These are phyloP conservation scores for Holocentrus rufus DNA, from an alignment of 2,797 vertebrate species.

Conservation along the genomic window DNA sequence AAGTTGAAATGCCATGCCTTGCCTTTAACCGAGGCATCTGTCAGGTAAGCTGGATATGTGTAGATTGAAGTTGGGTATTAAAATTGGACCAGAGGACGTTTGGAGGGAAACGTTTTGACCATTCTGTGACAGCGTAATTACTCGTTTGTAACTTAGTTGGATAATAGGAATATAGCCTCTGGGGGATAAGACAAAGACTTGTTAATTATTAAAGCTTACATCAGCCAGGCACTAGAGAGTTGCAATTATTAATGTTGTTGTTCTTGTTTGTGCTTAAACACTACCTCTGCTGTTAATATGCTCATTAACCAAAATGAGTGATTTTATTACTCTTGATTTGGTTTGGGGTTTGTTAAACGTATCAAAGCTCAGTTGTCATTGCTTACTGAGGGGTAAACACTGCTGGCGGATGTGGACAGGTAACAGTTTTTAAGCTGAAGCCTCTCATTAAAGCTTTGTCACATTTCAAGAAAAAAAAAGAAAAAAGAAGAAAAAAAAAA, in stretches of 20 bases:
- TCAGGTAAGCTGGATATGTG: conserved; percentile 70
- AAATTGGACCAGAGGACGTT: conserved; percentile 68
- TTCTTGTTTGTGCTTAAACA: conserved; percentile 89
- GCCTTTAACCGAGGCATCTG: conserved; percentile 75
- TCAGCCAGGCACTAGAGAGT: conserved; percentile 85
- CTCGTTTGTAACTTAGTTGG: conserved; percentile 85
- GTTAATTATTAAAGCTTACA: conserved; percentile 90
- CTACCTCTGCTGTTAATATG: conserved; percentile 86
- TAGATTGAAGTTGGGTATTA: conserved; percentile 76
- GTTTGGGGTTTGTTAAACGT: conserved; percentile 83
- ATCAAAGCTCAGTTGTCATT: conserved; percentile 76
- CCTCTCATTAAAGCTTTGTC: conserved; percentile 24
- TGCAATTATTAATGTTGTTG: conserved; percentile 90
- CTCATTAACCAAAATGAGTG: conserved; percentile 88
- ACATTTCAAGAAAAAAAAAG: conserved; percentile 16
- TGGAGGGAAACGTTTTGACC: conserved; percentile 81
- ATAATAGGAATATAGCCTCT: conserved; percentile 84
- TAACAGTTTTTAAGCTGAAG: conserved; percentile 38
- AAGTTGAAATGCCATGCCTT: conserved; percentile 80
- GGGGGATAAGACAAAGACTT: conserved; percentile 86
- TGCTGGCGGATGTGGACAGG: conserved; percentile 56
- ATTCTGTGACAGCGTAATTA: conserved; percentile 84
- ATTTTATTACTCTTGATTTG: conserved; percentile 87
- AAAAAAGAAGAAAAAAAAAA: conserved; percentile 19
- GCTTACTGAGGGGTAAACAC: conserved; percentile 73